These are phyloP conservation scores for Caenorhabditis panamensis DNA, from an alignment of 2,888 invertebrate species.

Conservation along the genomic window DNA sequence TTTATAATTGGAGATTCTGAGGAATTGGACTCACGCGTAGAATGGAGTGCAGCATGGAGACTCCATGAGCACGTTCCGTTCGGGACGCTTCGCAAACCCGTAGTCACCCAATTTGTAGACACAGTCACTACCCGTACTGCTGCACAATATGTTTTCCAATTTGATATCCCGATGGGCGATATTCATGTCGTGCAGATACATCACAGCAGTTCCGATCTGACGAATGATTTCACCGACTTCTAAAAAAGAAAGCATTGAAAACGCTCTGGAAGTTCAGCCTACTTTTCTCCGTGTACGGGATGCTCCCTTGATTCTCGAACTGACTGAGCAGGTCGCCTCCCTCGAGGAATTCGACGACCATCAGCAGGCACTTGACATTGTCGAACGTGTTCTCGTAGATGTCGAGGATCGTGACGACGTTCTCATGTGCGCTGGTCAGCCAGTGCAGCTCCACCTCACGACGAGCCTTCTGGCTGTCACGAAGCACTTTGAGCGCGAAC, in stretches of 20 bases:
- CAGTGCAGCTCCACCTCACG: slow-evolving; percentile 97
- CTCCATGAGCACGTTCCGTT: slow-evolving; percentile 88
- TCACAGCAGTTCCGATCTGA: slow-evolving; percentile 95
- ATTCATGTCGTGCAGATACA: slow-evolving; percentile 93
- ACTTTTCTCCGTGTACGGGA: slow-evolving; percentile 95
- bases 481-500: slow-evolving; percentile 93
- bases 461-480: slow-evolving; percentile 93
- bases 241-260: slow-evolving; percentile 81
- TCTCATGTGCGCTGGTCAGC: slow-evolving; percentile 91
- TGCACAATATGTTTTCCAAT: slow-evolving; percentile 90
- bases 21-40: slow-evolving; percentile 86
- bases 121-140: slow-evolving; percentile 85
- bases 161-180: slow-evolving; percentile 86
- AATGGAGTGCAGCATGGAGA: slow-evolving; percentile 99
- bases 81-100: slow-evolving; percentile 97
- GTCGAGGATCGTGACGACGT: slow-evolving; percentile 94
- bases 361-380: slow-evolving; percentile 92
- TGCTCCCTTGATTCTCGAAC: slow-evolving; percentile 94
- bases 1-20: slow-evolving; percentile 4
- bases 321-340: slow-evolving; percentile 97
- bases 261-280: slow-evolving; percentile 55
- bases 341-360: slow-evolving; percentile 93
- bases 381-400: slow-evolving; percentile 96
- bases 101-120: slow-evolving; percentile 97
- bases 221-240: slow-evolving; percentile 96